Evolutionary conservation across 2,797 vertebrate species (phyloP).

Genomic region (Peromyscus nudipes): DNA sequence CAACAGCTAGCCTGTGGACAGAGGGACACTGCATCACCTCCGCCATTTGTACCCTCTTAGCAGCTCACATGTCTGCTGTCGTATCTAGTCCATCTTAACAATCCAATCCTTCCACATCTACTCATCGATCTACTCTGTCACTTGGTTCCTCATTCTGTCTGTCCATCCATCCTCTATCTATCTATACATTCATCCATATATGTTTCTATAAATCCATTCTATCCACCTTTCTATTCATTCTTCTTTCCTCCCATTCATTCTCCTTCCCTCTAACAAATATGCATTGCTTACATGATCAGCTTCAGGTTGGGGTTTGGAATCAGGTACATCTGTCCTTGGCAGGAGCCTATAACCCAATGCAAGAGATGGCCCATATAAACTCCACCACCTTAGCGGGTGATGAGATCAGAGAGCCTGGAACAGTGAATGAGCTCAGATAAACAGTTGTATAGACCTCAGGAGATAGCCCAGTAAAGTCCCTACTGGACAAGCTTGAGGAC

Average conservation of each 20-base stretch:
- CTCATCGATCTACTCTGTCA: neutral
- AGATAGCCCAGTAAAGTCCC: neutral
- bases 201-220: neutral
- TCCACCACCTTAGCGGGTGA: neutral
- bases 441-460: neutral
- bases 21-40: neutral
- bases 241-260: neutral
- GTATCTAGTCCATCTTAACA: neutral
- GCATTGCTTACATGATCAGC: neutral
- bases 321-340: neutral
- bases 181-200: neutral
- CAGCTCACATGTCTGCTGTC: neutral
- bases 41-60: rapidly evolving
- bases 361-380: neutral
- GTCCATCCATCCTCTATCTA: neutral
- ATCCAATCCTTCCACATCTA: neutral
- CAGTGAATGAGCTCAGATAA: neutral
- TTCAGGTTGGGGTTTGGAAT: neutral
- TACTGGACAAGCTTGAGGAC: too few species aligned
- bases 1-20: too few species aligned
- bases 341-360: neutral
- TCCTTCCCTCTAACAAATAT: neutral
- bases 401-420: neutral
- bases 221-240: neutral
- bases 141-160: too few species aligned